These are phyloP conservation scores for Sphaeridia pumilis DNA, from an alignment of 2,888 invertebrate genomes.

Conservation along the genomic window DNA sequence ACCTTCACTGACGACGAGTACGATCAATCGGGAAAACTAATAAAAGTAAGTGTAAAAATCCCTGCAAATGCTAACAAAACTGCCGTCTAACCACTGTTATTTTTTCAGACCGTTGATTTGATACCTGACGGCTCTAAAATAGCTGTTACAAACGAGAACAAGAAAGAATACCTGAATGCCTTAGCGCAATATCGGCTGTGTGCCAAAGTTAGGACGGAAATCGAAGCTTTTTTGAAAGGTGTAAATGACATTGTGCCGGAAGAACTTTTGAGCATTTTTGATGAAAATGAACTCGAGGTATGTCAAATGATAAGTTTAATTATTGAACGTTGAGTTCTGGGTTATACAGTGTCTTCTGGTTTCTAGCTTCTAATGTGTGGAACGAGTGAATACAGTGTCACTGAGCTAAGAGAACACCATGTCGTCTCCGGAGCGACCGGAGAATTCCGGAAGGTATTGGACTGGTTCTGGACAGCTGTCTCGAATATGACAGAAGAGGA, in stretches of 20 bases:
- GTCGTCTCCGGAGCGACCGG: conserved; percentile 59
- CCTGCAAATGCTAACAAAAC: not conserved
- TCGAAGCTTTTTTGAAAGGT: conserved; percentile 78
- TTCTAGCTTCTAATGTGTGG: conserved; percentile 77
- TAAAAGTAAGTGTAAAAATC: conserved; percentile 45
- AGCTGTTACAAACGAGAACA: conserved; percentile 60
- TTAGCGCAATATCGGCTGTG: conserved; percentile 80
- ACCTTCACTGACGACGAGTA: conserved; percentile 84
- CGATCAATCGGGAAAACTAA: conserved; percentile 59
- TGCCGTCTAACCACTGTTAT: not conserved
- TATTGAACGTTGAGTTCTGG: not conserved
- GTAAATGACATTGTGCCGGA: conserved; percentile 84
- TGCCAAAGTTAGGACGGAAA: conserved; percentile 66
- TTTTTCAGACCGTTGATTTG: conserved; percentile 54
- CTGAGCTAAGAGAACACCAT: conserved; percentile 81
- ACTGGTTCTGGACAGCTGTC: conserved; percentile 84
- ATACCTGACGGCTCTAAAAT: conserved; percentile 69
- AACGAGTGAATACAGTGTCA: conserved; percentile 79
- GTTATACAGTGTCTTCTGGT: conserved; percentile 8
- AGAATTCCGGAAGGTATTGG: conserved; percentile 70
- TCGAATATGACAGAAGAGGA: conserved; percentile 82
- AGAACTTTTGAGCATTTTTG: conserved; percentile 84
- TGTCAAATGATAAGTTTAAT: conserved; percentile 12
- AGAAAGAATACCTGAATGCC: conserved; percentile 72
- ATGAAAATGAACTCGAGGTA: conserved; percentile 92